These are phyloP conservation scores for Gymnocypris eckloni DNA, from an alignment of 2,797 vertebrate species.

Conservation along the genomic window DNA sequence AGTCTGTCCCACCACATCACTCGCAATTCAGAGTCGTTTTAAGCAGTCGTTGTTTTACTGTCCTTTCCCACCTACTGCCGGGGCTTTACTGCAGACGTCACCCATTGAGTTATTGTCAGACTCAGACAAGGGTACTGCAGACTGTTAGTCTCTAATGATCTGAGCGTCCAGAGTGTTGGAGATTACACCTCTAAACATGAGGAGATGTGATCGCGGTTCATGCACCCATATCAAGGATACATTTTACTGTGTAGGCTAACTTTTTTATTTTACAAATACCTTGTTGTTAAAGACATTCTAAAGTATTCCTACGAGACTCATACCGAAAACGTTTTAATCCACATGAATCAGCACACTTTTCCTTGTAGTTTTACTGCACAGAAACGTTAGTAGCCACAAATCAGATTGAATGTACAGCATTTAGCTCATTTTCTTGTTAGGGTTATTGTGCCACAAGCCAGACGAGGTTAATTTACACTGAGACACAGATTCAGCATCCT, in stretches of 20 bases:
- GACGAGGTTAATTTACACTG: slow-evolving; percentile 12
- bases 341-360: neutral
- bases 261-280: neutral
- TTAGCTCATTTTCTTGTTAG: neutral
- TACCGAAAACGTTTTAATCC: neutral
- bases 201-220: neutral
- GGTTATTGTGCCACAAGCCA: slow-evolving; percentile 24
- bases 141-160: slow-evolving; percentile 1
- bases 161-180: neutral
- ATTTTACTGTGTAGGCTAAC: neutral
- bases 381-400: neutral
- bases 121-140: slow-evolving; percentile 18
- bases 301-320: neutral
- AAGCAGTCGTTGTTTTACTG: slow-evolving; percentile 37
- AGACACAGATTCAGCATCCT: slow-evolving; percentile 28
- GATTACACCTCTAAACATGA: slow-evolving; percentile 21
- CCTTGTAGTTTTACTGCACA: neutral
- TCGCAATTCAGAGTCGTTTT: slow-evolving; percentile 23
- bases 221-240: neutral
- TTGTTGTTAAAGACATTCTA: neutral
- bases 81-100: slow-evolving; percentile 49
- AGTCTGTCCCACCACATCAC: slow-evolving; percentile 46
- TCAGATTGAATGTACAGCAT: neutral
- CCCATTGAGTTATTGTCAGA: slow-evolving; percentile 54
- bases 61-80: slow-evolving; percentile 49